Conservation (phyloP, 1,140 invertebrate genomes). For the Pogonognathellus flavescens region DNA sequence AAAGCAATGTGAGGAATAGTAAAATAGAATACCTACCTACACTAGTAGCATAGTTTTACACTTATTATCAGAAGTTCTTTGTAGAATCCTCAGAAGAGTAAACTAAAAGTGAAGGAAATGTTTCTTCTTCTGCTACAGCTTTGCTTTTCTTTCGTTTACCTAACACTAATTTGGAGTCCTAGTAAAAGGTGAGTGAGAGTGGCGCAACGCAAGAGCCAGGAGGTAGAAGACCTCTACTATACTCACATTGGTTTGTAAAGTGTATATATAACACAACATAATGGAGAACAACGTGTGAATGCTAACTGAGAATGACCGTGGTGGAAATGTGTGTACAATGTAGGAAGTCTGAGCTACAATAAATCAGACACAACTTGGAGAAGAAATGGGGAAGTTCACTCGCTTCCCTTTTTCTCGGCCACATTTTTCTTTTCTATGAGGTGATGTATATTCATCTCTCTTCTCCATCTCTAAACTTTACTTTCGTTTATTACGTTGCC, state of each 20-base stretch:
- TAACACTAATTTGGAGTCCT: too few relatives aligned
- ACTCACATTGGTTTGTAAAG: too few relatives aligned
- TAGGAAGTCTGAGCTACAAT: conserved; percentile 28
- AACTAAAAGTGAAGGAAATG: too few relatives aligned
- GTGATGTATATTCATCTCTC: conserved; percentile 36
- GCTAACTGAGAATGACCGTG: conserved; percentile 4
- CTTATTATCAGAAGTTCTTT: too few relatives aligned
- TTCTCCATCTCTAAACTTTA: conserved; percentile 11
- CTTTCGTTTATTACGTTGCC: conserved; percentile 36
- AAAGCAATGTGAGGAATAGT: conserved; percentile 15
- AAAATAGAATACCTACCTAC: background rate
- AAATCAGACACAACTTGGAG: conserved; percentile 52
- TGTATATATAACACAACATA: background rate
- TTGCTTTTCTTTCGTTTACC: too few relatives aligned
- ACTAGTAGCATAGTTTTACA: too few relatives aligned
- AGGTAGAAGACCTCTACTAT: too few relatives aligned
- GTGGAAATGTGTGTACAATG: background rate
- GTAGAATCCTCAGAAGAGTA: too few relatives aligned
- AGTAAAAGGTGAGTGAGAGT: background rate
- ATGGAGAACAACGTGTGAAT: background rate
- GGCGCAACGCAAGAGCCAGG: background rate
- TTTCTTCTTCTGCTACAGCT: too few relatives aligned
- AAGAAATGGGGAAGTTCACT: conserved; percentile 47
- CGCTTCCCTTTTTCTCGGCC: conserved; percentile 24
- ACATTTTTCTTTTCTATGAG: conserved; percentile 42